phyloP scores from a whole-genome alignment of 1,140 invertebrate genomes.

The Drosophila aff. region DNA sequence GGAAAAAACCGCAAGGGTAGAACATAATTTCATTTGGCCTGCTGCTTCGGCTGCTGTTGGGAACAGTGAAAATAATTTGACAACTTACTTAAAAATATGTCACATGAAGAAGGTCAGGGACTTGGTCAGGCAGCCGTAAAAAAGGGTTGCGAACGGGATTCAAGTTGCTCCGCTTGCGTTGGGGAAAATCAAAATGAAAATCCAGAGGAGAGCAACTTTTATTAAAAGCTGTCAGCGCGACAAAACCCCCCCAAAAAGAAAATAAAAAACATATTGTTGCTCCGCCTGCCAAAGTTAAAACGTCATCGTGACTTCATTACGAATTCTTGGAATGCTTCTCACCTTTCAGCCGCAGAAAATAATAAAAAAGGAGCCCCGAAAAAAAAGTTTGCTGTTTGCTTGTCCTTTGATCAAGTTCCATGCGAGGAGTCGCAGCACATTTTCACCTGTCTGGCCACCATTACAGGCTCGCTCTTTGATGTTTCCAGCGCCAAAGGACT shows the following conservation, averaged over 20 bases:
- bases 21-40: conserved; percentile 47
- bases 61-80: conserved; percentile 66
- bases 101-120: conserved; percentile 50
- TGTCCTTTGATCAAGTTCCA: conserved; percentile 43
- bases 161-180: neutral
- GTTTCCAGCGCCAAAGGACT: conserved; percentile 15
- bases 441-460: conserved; percentile 32
- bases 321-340: conserved; percentile 53
- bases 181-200: conserved; percentile 58
- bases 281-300: conserved; percentile 29
- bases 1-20: conserved; percentile 32
- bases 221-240: conserved; percentile 64
- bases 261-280: conserved; percentile 25
- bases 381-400: conserved; percentile 27
- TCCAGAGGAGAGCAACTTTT: conserved; percentile 47
- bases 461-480: conserved; percentile 25
- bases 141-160: conserved; percentile 24
- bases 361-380: neutral
- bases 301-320: conserved; percentile 64
- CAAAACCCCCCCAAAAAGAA: conserved; percentile 11
- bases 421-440: conserved; percentile 17
- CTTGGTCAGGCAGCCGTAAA: conserved; percentile 8
- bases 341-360: conserved; percentile 23
- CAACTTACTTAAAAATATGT: conserved; percentile 56
- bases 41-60: conserved; percentile 30